Percentiles rank a stretch among this genome's conserved stretches.
These are phyloP conservation scores for Hiodon tergisus DNA, from an alignment of 2,113 vertebrate species.

Conservation along the genomic window DNA sequence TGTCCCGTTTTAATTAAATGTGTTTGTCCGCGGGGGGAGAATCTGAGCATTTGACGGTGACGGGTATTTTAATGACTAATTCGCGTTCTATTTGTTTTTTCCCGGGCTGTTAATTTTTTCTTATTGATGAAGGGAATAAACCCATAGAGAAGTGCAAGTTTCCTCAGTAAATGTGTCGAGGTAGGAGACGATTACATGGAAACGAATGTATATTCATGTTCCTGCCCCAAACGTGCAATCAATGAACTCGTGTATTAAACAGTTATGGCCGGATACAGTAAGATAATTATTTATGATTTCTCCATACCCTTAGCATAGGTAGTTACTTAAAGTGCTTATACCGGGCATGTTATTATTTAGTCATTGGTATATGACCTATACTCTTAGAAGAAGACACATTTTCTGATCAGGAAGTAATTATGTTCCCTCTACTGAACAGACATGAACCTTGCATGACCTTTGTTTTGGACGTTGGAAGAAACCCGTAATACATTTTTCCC, in stretches of 20 bases:
- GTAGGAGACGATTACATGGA: not conserved
- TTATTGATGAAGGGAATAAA: not conserved
- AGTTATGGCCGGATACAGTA: too few species aligned
- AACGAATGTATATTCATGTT: too few species aligned
- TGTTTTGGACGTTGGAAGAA: slow-evolving; percentile 3
- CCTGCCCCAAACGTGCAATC: too few species aligned
- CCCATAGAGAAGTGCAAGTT: not conserved
- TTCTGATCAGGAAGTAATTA: not conserved
- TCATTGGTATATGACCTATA: not conserved
- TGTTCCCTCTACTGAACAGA: not conserved
- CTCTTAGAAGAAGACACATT: not conserved
- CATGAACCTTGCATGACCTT: not conserved
- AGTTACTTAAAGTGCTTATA: too few species aligned
- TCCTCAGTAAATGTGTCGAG: not conserved
- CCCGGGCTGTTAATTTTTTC: not conserved
- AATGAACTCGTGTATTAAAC: too few species aligned
- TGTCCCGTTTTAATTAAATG: not conserved
- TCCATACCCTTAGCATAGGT: too few species aligned
- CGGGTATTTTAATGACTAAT: not conserved
- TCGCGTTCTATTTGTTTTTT: not conserved
- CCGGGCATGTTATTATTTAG: too few species aligned
- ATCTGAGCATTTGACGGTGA: not conserved
- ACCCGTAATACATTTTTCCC: not conserved
- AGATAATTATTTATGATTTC: too few species aligned
- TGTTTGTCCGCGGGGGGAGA: not conserved